Conservation (phyloP, 1,140 invertebrate species). For the Luehdorfia chinensis region DNA sequence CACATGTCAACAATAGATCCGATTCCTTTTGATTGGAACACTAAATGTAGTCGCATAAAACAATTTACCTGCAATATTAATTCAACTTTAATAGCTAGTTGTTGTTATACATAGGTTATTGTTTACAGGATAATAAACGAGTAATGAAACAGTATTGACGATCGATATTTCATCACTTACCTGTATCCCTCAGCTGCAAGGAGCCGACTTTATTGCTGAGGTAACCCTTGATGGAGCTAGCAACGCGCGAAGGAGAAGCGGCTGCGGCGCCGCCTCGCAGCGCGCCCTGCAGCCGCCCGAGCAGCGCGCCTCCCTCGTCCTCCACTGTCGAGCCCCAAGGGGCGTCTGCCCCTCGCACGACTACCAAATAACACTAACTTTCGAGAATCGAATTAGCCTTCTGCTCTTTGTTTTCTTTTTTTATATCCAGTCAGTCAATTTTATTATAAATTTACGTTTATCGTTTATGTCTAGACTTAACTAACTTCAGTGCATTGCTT, state of each 20-base stretch:
- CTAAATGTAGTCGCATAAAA: too few species aligned
- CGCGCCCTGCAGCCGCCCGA: conserved; percentile 72
- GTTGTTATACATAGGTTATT: too few species aligned
- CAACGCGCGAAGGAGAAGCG: conserved; percentile 62
- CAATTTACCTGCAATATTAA: too few species aligned
- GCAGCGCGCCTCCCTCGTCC: conserved; percentile 73
- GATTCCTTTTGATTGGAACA: too few species aligned
- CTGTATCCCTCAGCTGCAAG: conserved; percentile 65
- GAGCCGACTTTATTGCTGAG: conserved; percentile 65
- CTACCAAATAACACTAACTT: conserved; percentile 25
- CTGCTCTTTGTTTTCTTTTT: conserved; percentile 12
- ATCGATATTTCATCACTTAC: too few species aligned
- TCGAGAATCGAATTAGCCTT: conserved; percentile 22
- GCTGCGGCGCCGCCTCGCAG: conserved; percentile 74
- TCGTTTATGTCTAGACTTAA: conserved; percentile 5
- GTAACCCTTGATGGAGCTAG: conserved; percentile 65
- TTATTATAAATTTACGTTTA: background rate
- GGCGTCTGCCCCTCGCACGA: conserved; percentile 40
- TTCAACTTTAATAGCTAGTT: too few species aligned
- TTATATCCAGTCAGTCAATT: background rate
- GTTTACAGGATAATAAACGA: too few species aligned
- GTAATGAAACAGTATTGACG: too few species aligned
- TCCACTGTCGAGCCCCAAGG: conserved; percentile 76
- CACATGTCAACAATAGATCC: too few species aligned
- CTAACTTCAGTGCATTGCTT: conserved; percentile 58